Percentiles rank a stretch among this genome's conserved stretches.
phyloP scores from a whole-genome alignment of 2,888 invertebrate species.

The Cremastinae sp. region DNA sequence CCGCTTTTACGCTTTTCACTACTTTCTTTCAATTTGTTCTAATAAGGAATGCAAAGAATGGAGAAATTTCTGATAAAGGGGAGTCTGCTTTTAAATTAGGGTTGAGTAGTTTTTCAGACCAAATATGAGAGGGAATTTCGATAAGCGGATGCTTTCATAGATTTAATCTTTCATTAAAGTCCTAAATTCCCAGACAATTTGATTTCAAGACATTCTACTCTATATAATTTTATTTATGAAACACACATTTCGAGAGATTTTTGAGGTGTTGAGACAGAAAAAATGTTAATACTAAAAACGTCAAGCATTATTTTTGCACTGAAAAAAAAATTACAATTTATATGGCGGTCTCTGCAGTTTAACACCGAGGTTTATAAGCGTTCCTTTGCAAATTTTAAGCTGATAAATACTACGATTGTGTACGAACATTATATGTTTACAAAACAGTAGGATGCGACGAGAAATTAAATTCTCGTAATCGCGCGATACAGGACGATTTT shows the following conservation, averaged over 20 bases:
- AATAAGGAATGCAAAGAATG: neutral
- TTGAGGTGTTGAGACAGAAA: too few relatives aligned
- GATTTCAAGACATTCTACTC: too few relatives aligned
- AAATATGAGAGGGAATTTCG: constrained; percentile 49
- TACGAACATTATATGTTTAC: constrained; percentile 51
- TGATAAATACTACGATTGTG: constrained; percentile 51
- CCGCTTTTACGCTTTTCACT: neutral
- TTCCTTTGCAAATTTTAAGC: constrained; percentile 50
- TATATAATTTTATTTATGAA: too few relatives aligned
- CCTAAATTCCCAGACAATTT: too few relatives aligned
- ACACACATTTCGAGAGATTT: too few relatives aligned
- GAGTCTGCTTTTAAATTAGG: neutral
- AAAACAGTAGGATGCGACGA: constrained; percentile 25
- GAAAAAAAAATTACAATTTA: constrained; percentile 48
- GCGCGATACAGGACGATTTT: constrained; percentile 43
- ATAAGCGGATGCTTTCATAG: constrained; percentile 44
- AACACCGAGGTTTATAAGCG: constrained; percentile 51
- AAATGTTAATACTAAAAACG: too few relatives aligned
- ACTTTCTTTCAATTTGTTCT: neutral
- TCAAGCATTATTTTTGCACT: too few relatives aligned
- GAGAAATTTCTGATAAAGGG: neutral
- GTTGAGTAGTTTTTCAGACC: constrained; percentile 39
- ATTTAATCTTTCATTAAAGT: too few relatives aligned
- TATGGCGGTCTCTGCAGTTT: too few relatives aligned
- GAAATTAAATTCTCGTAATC: constrained; percentile 60